A percentile compares a stretch with the other conserved stretches of the same genome.
These are phyloP conservation scores for Nyctalus aviator DNA, from an alignment of 2,797 vertebrate genomes.

Conservation along the genomic window DNA sequence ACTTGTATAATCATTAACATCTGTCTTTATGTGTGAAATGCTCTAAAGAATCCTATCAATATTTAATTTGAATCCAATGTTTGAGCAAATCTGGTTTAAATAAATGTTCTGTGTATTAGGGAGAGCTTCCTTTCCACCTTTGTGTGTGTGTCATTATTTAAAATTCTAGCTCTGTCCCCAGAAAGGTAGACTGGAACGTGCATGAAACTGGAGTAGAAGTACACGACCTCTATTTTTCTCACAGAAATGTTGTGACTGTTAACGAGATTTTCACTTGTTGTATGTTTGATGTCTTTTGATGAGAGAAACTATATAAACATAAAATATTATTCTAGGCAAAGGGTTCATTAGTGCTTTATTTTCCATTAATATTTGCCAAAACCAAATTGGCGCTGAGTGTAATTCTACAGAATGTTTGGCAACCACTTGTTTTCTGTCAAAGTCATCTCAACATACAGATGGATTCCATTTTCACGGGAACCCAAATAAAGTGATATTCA, in stretches of 20 bases:
- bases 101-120: neutral
- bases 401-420: constrained; percentile 65
- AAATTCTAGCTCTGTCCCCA: neutral
- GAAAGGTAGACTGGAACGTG: constrained; percentile 27
- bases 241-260: constrained; percentile 11
- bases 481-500: constrained; percentile 60
- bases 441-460: constrained; percentile 60
- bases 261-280: constrained; percentile 70
- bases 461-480: constrained; percentile 53
- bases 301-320: constrained; percentile 63
- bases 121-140: neutral
- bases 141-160: neutral
- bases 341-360: constrained; percentile 56
- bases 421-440: constrained; percentile 73
- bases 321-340: constrained; percentile 72
- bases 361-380: constrained; percentile 71
- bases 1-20: constrained; percentile 38
- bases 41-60: constrained; percentile 46
- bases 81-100: constrained; percentile 47
- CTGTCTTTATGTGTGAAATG: constrained; percentile 19
- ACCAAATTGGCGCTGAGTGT: constrained; percentile 26
- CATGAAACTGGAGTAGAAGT: constrained; percentile 50
- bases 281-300: constrained; percentile 65
- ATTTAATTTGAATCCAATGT: constrained; percentile 47
- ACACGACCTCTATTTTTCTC: constrained; percentile 17